These are phyloP conservation scores for Neomorphus geoffroyi DNA, from an alignment of 2,797 vertebrate genomes.

Conservation along the genomic window DNA sequence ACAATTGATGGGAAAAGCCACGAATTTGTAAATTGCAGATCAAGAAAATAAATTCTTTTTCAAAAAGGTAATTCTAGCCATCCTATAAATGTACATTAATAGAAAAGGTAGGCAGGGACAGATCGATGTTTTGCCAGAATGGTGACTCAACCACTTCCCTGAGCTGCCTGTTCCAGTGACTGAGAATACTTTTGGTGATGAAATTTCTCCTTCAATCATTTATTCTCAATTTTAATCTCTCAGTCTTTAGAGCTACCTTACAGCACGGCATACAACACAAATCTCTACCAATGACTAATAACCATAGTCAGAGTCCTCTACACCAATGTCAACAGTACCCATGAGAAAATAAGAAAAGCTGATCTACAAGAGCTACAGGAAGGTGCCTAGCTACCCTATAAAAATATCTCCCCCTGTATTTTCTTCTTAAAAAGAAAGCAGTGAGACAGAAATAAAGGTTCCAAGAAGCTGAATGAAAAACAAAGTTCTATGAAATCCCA, in stretches of 20 bases:
- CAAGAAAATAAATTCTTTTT: neutral
- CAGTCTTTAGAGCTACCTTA: neutral
- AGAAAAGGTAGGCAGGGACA: neutral
- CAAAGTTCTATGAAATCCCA: neutral
- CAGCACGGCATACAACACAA: neutral
- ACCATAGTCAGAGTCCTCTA: neutral
- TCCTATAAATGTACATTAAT: neutral
- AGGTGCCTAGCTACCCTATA: neutral
- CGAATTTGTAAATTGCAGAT: neutral
- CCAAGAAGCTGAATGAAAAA: neutral
- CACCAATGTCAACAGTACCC: neutral
- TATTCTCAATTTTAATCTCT: neutral
- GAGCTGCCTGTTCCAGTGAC: neutral
- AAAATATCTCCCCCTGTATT: neutral
- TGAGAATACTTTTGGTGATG: neutral
- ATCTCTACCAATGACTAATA: neutral
- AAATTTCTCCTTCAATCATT: neutral
- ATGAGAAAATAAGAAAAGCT: neutral
- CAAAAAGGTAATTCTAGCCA: neutral
- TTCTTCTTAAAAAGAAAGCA: neutral
- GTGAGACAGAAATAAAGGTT: neutral
- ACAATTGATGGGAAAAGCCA: neutral
- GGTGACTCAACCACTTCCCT: neutral
- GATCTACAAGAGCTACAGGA: neutral
- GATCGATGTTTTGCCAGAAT: neutral